Evolutionary conservation across 2,888 invertebrate species (phyloP).

Genomic region (Aleiodes alternator): DNA sequence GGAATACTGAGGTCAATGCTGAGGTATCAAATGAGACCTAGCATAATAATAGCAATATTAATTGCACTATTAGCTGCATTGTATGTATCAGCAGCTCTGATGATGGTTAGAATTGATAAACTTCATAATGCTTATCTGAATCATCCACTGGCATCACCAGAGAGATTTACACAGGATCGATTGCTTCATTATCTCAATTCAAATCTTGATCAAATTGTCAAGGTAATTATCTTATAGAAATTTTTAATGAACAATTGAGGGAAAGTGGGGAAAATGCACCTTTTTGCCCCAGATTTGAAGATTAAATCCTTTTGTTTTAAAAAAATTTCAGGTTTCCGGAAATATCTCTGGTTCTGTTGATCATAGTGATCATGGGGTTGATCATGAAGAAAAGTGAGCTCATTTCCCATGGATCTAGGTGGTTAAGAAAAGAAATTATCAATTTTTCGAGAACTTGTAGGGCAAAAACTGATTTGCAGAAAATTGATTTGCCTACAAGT

Average conservation of each 20-base stretch:
- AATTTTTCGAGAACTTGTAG: too few relatives aligned
- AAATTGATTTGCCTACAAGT: too few relatives aligned
- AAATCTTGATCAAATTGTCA: slow-evolving; percentile 88
- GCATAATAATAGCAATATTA: slow-evolving; percentile 68
- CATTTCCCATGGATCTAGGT: too few relatives aligned
- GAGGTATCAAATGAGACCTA: slow-evolving; percentile 59
- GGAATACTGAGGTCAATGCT: slow-evolving; percentile 50
- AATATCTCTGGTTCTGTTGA: too few relatives aligned
- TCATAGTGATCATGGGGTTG: too few relatives aligned
- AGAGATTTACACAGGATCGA: slow-evolving; percentile 69
- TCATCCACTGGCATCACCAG: slow-evolving; percentile 71
- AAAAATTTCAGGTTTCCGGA: too few relatives aligned
- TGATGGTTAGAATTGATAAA: slow-evolving; percentile 72
- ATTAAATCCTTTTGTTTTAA: too few relatives aligned
- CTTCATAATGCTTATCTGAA: slow-evolving; percentile 71
- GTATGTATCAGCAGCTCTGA: slow-evolving; percentile 70
- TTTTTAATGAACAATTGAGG: not conserved
- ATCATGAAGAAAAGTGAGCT: too few relatives aligned
- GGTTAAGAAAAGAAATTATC: too few relatives aligned
- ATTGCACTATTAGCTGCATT: slow-evolving; percentile 68
- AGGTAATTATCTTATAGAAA: slow-evolving; percentile 77
- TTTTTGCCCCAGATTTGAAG: too few relatives aligned
- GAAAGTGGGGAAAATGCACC: too few relatives aligned
- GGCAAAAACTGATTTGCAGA: too few relatives aligned
- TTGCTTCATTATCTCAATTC: slow-evolving; percentile 79